Conservation (phyloP, 23 tunicate species). For the Halocynthia roretzi region DNA sequence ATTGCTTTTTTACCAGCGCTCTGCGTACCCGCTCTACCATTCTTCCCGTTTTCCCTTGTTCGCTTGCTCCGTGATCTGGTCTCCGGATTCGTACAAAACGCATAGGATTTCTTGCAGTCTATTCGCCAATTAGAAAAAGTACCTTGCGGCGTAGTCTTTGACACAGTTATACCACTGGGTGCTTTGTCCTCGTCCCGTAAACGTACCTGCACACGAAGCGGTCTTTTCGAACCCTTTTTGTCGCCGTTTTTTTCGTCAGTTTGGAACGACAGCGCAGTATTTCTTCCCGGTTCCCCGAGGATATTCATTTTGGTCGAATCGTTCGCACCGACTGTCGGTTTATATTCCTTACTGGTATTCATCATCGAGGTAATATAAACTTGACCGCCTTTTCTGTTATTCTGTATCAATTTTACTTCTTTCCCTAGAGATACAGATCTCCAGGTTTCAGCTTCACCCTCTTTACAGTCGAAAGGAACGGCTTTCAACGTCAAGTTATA, state of each 20-base stretch:
- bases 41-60: not conserved
- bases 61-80: not conserved
- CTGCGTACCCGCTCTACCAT: not conserved
- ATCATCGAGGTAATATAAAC: no score
- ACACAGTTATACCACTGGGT: not conserved
- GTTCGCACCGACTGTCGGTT: not conserved
- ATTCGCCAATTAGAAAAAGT: not conserved
- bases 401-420: no score
- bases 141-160: not conserved
- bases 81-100: not conserved
- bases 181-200: no score
- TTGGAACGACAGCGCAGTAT: no score
- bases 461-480: conserved; percentile 1
- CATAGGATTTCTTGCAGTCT: not conserved
- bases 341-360: not conserved
- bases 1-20: not conserved
- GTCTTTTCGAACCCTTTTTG: no score
- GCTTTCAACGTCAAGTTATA: conserved; percentile 20
- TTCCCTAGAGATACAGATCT: no score
- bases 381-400: no score
- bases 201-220: no score
- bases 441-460: no score
- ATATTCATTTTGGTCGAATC: not conserved
- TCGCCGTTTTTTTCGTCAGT: no score
- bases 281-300: no score